Percentiles rank a stretch among this genome's conserved stretches.
These are phyloP conservation scores for Chloebia gouldiae DNA, from an alignment of 2,113 vertebrate species.

Conservation along the genomic window DNA sequence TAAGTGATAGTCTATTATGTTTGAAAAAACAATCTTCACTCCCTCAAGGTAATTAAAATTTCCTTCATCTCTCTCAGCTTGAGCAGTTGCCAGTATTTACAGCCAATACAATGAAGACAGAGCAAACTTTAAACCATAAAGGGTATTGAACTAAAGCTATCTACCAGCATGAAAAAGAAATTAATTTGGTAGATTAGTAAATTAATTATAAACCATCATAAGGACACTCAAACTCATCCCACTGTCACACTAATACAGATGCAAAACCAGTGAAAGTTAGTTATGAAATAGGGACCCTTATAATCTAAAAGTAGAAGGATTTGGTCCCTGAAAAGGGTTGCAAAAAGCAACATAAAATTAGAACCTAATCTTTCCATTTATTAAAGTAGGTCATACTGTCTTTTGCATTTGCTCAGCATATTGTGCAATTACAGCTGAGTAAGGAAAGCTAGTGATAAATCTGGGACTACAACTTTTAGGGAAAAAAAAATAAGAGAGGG, in stretches of 20 bases:
- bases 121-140: background rate
- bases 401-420: background rate
- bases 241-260: background rate
- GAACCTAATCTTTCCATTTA: background rate
- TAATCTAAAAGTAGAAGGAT: background rate
- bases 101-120: background rate
- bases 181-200: background rate
- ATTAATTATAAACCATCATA: background rate
- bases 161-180: background rate
- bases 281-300: background rate
- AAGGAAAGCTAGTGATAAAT: background rate
- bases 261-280: background rate
- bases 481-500: background rate
- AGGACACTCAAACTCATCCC: background rate
- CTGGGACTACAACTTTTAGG: background rate
- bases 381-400: background rate
- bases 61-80: background rate
- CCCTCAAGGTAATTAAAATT: conserved; percentile 34
- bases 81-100: background rate
- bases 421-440: background rate
- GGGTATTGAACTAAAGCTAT: background rate
- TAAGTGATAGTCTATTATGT: background rate
- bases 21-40: conserved; percentile 29
- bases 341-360: background rate
- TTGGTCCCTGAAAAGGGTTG: background rate